phyloP scores from a whole-genome alignment of 2,113 vertebrate species.

The Phycodurus eques region DNA sequence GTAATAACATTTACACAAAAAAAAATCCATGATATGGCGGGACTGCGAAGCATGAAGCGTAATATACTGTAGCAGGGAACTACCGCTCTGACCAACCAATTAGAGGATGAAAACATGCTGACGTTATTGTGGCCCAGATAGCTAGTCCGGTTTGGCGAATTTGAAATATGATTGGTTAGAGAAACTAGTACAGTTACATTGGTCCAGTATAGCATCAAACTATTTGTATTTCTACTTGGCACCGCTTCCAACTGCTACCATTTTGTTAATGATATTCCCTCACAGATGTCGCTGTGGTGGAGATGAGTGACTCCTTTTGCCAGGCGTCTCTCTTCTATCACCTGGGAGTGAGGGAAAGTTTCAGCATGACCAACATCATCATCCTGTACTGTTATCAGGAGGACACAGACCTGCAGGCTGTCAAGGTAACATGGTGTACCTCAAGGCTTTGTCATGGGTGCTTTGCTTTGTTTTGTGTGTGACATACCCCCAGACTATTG shows the following conservation, averaged over 20 bases:
- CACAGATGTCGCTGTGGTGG: constrained; percentile 86
- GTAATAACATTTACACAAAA: no score
- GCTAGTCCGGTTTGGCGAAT: no score
- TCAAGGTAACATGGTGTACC: constrained; percentile 70
- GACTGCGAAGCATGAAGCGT: no score
- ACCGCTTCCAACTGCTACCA: no score
- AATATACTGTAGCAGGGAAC: no score
- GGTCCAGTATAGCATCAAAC: background rate
- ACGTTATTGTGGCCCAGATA: no score
- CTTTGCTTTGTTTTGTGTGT: background rate
- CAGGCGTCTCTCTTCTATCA: constrained; percentile 91
- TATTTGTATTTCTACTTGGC: background rate
- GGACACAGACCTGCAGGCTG: constrained; percentile 76
- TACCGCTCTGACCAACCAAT: no score
- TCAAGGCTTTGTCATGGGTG: background rate
- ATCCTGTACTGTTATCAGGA: constrained; percentile 82
- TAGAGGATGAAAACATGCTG: no score
- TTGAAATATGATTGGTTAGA: no score
- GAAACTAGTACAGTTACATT: no score
- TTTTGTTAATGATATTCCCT: background rate
- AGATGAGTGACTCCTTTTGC: constrained; percentile 82
- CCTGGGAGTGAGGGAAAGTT: constrained; percentile 86
- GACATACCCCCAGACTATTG: no score
- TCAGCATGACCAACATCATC: constrained; percentile 88
- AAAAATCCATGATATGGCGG: no score